Conservation (phyloP, 2,888 invertebrate species). For the Mechanitis messenoides region DNA sequence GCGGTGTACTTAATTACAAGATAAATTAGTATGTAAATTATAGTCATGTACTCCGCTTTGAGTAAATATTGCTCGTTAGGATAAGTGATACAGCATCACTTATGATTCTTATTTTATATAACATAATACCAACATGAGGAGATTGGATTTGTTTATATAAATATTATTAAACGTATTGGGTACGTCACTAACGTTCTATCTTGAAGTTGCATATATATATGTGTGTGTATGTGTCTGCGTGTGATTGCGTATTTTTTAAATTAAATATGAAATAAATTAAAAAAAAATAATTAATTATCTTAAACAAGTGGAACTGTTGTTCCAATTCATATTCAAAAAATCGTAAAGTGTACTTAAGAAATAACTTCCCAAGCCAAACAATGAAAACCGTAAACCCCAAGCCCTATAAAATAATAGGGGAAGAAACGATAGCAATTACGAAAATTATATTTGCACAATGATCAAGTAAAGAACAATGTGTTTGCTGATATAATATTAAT, state of each 20-base stretch:
- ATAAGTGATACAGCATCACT: too few relatives aligned
- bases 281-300: too few relatives aligned
- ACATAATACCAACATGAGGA: not conserved
- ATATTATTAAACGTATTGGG: too few relatives aligned
- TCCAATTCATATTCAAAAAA: constrained; percentile 2
- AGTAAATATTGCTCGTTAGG: constrained; percentile 27
- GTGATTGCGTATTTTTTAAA: too few relatives aligned
- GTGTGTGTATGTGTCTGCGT: too few relatives aligned
- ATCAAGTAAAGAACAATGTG: constrained; percentile 54
- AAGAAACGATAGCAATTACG: constrained; percentile 59
- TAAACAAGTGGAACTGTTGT: too few relatives aligned
- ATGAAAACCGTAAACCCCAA: constrained; percentile 30
- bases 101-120: not conserved
- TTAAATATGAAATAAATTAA: too few relatives aligned
- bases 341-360: constrained; percentile 42
- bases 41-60: constrained; percentile 37
- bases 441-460: constrained; percentile 66
- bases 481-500: constrained; percentile 67
- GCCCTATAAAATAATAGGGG: constrained; percentile 49
- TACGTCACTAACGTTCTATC: too few relatives aligned
- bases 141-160: too few relatives aligned
- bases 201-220: too few relatives aligned
- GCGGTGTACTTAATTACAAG: constrained; percentile 74
- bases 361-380: constrained; percentile 47
- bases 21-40: constrained; percentile 76